Conservation (phyloP, 1,140 invertebrate genomes). For the Halictus rubicundus region DNA sequence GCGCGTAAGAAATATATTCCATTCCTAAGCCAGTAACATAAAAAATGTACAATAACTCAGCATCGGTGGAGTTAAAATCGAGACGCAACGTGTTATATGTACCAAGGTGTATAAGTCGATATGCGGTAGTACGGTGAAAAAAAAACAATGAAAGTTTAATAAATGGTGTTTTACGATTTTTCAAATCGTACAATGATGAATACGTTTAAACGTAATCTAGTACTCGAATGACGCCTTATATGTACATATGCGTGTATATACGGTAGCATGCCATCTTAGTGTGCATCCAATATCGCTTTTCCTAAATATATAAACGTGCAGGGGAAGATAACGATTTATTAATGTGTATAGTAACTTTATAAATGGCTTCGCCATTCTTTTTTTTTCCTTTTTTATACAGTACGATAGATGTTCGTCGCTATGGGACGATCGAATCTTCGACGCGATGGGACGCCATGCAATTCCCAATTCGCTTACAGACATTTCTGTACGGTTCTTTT, state of each 20-base stretch:
- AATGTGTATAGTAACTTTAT: neutral
- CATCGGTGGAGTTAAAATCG: conserved; percentile 13
- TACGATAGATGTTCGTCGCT: neutral
- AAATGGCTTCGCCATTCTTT: neutral
- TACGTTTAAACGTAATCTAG: conserved; percentile 2
- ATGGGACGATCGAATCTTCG: neutral
- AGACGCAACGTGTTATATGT: conserved; percentile 2
- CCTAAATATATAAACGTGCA: conserved; percentile 17
- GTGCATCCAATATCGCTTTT: neutral
- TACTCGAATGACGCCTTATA: neutral
- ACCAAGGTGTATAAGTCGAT: neutral
- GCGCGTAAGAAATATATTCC: conserved; percentile 62
- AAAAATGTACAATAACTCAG: conserved; percentile 44
- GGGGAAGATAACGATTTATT: neutral
- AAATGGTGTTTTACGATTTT: conserved; percentile 8
- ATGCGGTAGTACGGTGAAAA: neutral
- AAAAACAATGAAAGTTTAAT: conserved; percentile 15
- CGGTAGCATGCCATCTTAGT: neutral
- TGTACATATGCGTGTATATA: conserved; percentile 6
- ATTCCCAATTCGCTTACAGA: neutral
- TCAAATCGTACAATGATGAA: neutral
- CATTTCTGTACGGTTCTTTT: neutral
- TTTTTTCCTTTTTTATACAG: conserved; percentile 31
- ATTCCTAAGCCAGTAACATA: conserved; percentile 41
- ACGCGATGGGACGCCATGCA: neutral